phyloP scores from a whole-genome alignment of 2,113 vertebrate species.

The Nematolebias whitei region DNA sequence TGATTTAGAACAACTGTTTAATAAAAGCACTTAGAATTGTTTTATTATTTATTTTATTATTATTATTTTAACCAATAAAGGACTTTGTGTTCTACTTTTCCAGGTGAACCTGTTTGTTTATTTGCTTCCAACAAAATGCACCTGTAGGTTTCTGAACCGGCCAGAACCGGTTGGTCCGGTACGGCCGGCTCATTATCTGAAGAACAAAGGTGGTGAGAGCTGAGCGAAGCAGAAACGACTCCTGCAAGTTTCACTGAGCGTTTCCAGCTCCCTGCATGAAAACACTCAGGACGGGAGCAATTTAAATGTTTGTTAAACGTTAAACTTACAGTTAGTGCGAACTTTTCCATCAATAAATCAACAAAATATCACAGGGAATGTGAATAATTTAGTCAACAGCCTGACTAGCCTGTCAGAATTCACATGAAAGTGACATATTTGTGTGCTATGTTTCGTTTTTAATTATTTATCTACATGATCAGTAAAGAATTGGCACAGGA shows the following conservation, averaged over 20 bases:
- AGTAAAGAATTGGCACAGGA: too few relatives aligned
- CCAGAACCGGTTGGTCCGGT: constrained; percentile 60
- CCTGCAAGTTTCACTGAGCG: neutral
- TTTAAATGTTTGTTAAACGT: too few relatives aligned
- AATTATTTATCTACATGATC: too few relatives aligned
- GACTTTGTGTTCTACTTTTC: neutral
- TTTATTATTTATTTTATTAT: constrained; percentile 5
- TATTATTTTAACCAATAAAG: constrained; percentile 34
- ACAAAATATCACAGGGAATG: too few relatives aligned
- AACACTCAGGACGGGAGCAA: neutral
- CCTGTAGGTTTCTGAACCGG: constrained; percentile 1
- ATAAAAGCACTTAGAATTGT: neutral
- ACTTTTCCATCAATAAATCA: too few relatives aligned
- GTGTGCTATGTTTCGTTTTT: too few relatives aligned
- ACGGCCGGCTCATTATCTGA: neutral
- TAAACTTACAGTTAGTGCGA: too few relatives aligned
- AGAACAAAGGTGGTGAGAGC: constrained; percentile 18
- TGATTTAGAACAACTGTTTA: neutral
- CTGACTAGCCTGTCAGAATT: too few relatives aligned
- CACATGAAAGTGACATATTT: too few relatives aligned
- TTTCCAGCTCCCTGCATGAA: neutral
- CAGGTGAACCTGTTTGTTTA: neutral
- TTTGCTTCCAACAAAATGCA: constrained; percentile 8
- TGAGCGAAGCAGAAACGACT: neutral
- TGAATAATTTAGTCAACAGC: too few relatives aligned